These are phyloP conservation scores for Lepidostoma basale DNA, from an alignment of 1,140 invertebrate genomes.

Conservation along the genomic window DNA sequence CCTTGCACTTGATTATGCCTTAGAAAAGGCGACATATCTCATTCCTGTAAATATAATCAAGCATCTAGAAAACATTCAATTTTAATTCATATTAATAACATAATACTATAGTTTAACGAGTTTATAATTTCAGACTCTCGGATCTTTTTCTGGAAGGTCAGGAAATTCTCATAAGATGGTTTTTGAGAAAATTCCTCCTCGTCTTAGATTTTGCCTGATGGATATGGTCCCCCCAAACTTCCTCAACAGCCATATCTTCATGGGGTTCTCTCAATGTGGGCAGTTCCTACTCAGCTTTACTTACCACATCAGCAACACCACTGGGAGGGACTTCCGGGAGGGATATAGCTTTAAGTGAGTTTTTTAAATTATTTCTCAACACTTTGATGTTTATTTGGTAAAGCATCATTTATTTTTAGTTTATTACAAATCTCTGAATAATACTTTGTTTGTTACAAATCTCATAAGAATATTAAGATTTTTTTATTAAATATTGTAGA, in stretches of 20 bases:
- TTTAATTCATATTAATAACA: no score
- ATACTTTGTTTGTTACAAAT: no score
- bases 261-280: slow-evolving; percentile 92
- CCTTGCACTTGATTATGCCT: no score
- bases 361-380: neutral
- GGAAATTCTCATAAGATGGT: slow-evolving; percentile 53
- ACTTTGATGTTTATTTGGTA: neutral
- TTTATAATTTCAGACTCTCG: slow-evolving; percentile 56
- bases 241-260: slow-evolving; percentile 77
- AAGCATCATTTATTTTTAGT: no score
- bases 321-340: slow-evolving; percentile 48
- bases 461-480: no score
- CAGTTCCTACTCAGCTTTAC: slow-evolving; percentile 88
- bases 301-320: slow-evolving; percentile 41
- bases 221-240: slow-evolving; percentile 60
- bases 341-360: slow-evolving; percentile 56
- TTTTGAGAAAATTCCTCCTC: slow-evolving; percentile 66
- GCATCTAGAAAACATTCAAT: no score
- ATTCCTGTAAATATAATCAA: no score
- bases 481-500: no score
- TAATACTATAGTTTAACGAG: no score
- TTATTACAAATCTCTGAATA: no score
- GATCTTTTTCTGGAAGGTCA: slow-evolving; percentile 52
- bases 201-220: slow-evolving; percentile 66
- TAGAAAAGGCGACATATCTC: no score